Evolutionary conservation across 37 sponge, comb jelly and placozoan species (phyloP).

Genomic region (Aplysina aerophoba): DNA sequence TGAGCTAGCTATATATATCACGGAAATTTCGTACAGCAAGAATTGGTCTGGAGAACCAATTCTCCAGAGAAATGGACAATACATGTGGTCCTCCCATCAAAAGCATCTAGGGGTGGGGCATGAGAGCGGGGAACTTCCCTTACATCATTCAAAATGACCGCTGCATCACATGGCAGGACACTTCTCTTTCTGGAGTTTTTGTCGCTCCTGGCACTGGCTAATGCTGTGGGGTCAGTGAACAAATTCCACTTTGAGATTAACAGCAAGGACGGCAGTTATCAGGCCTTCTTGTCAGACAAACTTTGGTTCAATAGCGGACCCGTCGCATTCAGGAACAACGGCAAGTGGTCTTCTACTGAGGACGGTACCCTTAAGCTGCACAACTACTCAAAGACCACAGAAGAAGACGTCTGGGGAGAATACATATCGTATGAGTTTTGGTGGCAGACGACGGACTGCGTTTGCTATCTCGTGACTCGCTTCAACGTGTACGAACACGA

Average conservation of each 20-base stretch:
- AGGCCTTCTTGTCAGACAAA: slow-evolving; percentile 17
- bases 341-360: slow-evolving; percentile 26
- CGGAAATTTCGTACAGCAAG: too few species aligned
- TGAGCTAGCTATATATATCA: too few species aligned
- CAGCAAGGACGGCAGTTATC: slow-evolving; percentile 9
- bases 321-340: slow-evolving; percentile 18
- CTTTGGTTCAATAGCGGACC: slow-evolving; percentile 54
- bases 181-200: too few species aligned
- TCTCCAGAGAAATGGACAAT: too few species aligned
- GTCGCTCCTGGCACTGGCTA: too few species aligned
- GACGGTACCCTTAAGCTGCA: slow-evolving; percentile 7
- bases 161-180: too few species aligned
- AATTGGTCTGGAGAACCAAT: too few species aligned
- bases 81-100: too few species aligned
- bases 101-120: too few species aligned
- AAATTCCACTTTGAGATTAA: slow-evolving; percentile 19
- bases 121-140: too few species aligned
- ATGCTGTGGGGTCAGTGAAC: background rate
- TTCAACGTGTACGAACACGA: slow-evolving; percentile 26
- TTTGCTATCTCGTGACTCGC: slow-evolving; percentile 1
- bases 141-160: too few species aligned
- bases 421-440: background rate
- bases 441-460: slow-evolving; percentile 24
- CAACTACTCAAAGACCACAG: background rate
- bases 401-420: slow-evolving; percentile 41